Evolutionary conservation across 2,888 invertebrate species (phyloP).

Genomic region (Saturnia pavonia): DNA sequence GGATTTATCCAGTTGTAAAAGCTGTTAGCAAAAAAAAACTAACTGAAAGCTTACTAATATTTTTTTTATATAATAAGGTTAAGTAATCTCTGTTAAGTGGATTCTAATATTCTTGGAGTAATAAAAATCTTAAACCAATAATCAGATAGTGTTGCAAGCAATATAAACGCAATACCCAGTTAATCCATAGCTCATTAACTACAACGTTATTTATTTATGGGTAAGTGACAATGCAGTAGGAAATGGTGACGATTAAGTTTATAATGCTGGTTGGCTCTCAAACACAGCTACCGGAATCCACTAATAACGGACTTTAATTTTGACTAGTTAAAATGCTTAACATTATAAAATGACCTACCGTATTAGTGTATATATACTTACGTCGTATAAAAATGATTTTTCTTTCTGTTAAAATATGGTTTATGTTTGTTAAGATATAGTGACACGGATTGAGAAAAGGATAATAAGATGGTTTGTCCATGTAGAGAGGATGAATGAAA

Average conservation of each 20-base stretch:
- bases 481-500: too few species aligned
- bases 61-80: too few species aligned
- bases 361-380: too few species aligned
- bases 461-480: too few species aligned
- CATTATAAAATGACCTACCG: background rate
- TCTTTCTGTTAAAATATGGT: too few species aligned
- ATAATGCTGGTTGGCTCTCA: background rate
- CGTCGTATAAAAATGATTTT: too few species aligned
- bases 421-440: too few species aligned
- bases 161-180: background rate
- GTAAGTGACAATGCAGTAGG: background rate
- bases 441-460: too few species aligned
- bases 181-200: background rate
- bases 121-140: background rate
- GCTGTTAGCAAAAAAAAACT: too few species aligned
- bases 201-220: background rate
- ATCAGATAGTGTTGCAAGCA: background rate
- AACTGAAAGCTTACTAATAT: too few species aligned
- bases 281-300: background rate
- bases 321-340: background rate
- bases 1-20: too few species aligned
- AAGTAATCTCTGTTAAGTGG: background rate
- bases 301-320: background rate
- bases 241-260: background rate
- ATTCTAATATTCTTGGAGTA: background rate